These are phyloP conservation scores for Zaprionus tsacasi DNA, from an alignment of 1,140 invertebrate species.

Conservation along the genomic window DNA sequence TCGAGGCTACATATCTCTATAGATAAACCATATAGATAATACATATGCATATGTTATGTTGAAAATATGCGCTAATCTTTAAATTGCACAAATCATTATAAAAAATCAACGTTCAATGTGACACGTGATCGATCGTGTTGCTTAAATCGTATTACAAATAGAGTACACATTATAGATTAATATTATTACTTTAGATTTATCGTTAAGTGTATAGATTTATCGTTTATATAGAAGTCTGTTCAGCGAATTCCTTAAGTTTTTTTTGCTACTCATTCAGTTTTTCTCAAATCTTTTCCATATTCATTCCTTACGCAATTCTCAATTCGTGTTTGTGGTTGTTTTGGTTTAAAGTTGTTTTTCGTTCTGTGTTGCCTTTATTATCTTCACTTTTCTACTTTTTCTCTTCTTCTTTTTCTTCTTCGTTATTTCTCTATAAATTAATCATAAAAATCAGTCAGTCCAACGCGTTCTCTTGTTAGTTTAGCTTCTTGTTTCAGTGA, in stretches of 20 bases:
- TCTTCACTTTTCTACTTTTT: background rate
- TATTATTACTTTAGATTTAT: conserved; percentile 29
- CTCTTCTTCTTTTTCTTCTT: background rate
- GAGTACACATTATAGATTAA: conserved; percentile 31
- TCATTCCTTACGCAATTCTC: conserved; percentile 33
- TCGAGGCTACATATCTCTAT: conserved; percentile 39
- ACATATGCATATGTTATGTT: conserved; percentile 26
- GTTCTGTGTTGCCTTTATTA: conserved; percentile 20
- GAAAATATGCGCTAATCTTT: conserved; percentile 32
- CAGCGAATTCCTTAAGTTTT: conserved; percentile 64
- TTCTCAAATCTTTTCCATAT: conserved; percentile 1
- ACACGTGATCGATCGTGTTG: conserved; percentile 15
- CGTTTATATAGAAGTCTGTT: conserved; percentile 58
- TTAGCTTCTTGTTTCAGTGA: conserved; percentile 29
- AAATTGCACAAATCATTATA: conserved; percentile 66
- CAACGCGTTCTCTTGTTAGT: conserved; percentile 58
- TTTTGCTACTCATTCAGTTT: conserved; percentile 15
- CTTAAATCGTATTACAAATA: conserved; percentile 60
- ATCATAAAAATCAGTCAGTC: conserved; percentile 82
- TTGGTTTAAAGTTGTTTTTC: conserved; percentile 43
- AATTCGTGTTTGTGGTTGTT: conserved; percentile 45
- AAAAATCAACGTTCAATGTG: conserved; percentile 17
- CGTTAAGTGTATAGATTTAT: conserved; percentile 24
- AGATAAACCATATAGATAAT: conserved; percentile 42
- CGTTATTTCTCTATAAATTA: conserved; percentile 57